Percentiles rank a stretch among this genome's conserved stretches.
Conservation (phyloP, 2,797 vertebrate genomes). For the Coilia nasus region DNA sequence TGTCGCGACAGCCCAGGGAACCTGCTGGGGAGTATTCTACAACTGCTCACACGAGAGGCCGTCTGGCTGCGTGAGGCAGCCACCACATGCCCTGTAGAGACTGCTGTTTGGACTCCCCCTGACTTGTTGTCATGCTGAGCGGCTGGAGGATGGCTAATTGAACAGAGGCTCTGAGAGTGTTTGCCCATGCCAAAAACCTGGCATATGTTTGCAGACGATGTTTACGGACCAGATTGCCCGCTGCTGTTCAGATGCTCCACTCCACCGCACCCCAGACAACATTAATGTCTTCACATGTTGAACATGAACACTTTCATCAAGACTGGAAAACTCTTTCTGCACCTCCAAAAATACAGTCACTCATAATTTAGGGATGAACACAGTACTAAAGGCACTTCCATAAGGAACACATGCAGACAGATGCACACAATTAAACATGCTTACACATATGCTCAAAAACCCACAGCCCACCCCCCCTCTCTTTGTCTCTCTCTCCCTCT, state of each 20-base stretch:
- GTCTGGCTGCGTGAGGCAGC: not conserved
- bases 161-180: slow-evolving; percentile 7
- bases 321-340: not conserved
- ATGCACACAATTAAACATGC: not conserved
- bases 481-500: too few species aligned
- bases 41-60: slow-evolving; percentile 10
- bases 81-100: not conserved
- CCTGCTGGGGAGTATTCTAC: slow-evolving; percentile 14
- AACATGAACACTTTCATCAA: not conserved
- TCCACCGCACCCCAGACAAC: not conserved
- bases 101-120: not conserved
- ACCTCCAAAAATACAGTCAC: not conserved
- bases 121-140: not conserved
- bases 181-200: not conserved
- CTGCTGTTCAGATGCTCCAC: slow-evolving; percentile 9
- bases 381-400: not conserved
- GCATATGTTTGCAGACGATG: not conserved
- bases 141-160: slow-evolving; percentile 14
- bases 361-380: not conserved
- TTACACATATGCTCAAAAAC: not conserved
- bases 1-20: slow-evolving; percentile 18
- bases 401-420: not conserved
- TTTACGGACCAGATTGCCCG: not conserved
- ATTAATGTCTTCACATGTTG: not conserved
- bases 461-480: too few species aligned